Conservation (phyloP, 2,888 invertebrate species). For the Molorchus minor region DNA sequence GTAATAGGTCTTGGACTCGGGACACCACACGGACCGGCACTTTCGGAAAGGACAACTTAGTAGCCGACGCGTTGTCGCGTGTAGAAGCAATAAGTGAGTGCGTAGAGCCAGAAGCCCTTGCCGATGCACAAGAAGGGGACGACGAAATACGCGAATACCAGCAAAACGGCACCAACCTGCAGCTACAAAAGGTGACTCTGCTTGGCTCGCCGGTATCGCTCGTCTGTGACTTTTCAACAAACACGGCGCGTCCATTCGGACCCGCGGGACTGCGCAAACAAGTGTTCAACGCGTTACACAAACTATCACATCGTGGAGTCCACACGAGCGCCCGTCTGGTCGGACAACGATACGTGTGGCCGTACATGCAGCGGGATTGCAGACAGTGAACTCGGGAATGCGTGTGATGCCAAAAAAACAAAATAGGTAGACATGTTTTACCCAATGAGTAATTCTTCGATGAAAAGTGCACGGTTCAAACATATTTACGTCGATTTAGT, state of each 20-base stretch:
- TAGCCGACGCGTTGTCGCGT: constrained; percentile 52
- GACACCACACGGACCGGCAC: constrained; percentile 51
- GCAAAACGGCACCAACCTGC: no score
- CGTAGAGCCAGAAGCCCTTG: no score
- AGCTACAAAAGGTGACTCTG: no score
- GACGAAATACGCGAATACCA: no score
- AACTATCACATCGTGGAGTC: constrained; percentile 49
- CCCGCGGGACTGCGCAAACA: no score
- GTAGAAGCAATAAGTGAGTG: no score
- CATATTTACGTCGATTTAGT: constrained; percentile 51
- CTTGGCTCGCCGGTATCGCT: no score
- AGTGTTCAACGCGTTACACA: constrained; percentile 41
- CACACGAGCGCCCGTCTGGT: constrained; percentile 48
- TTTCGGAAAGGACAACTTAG: constrained; percentile 50
- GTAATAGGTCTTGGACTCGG: no score
- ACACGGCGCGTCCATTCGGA: no score
- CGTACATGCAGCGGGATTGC: constrained; percentile 53
- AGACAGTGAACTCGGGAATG: constrained; percentile 51
- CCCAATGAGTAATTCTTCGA: not conserved
- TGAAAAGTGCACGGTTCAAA: constrained; percentile 42
- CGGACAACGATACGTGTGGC: constrained; percentile 56
- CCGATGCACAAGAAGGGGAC: no score
- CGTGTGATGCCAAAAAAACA: constrained; percentile 52
- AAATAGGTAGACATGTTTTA: constrained; percentile 48
- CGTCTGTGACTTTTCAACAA: no score